A percentile compares a stretch with the other conserved stretches of the same genome.
Evolutionary conservation across 2,797 vertebrate species (phyloP).

Genomic region (Megalops cyprinoides): DNA sequence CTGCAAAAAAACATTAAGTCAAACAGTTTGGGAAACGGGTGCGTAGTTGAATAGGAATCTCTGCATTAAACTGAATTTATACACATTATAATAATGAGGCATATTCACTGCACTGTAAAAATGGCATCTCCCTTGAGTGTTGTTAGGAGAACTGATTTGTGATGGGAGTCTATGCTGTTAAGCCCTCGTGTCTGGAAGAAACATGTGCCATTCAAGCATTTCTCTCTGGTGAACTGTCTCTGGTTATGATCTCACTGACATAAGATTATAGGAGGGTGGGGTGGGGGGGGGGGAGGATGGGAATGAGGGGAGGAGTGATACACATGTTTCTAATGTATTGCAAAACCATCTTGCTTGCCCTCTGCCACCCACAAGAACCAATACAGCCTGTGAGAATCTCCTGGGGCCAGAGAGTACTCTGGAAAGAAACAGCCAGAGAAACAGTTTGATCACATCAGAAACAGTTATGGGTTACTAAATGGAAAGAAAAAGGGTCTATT

Average conservation of each 20-base stretch:
- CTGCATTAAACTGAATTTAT: background rate
- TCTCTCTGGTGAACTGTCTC: background rate
- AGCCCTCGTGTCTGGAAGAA: background rate
- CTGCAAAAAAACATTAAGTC: background rate
- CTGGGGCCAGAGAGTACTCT: background rate
- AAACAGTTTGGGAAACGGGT: background rate
- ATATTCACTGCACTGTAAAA: background rate
- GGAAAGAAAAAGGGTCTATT: background rate
- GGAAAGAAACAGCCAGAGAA: background rate
- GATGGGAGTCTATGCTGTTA: conserved; percentile 2
- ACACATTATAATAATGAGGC: background rate
- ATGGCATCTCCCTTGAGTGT: background rate
- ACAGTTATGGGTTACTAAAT: background rate
- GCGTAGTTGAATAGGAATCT: background rate
- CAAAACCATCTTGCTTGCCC: background rate
- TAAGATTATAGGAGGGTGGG: background rate
- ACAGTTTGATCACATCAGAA: background rate
- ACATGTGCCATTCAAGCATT: background rate
- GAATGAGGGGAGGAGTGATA: background rate
- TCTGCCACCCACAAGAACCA: conserved; percentile 35
- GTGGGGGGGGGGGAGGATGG: too few relatives aligned
- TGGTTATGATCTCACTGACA: conserved; percentile 1
- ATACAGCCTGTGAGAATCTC: background rate
- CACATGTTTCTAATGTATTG: conserved; percentile 10
- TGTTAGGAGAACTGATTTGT: conserved; percentile 16